Evolutionary conservation across 2,888 invertebrate species (phyloP), one percentile per base, ranked within the genome.

Genomic region (Xestobium rufovillosum): DNA sequence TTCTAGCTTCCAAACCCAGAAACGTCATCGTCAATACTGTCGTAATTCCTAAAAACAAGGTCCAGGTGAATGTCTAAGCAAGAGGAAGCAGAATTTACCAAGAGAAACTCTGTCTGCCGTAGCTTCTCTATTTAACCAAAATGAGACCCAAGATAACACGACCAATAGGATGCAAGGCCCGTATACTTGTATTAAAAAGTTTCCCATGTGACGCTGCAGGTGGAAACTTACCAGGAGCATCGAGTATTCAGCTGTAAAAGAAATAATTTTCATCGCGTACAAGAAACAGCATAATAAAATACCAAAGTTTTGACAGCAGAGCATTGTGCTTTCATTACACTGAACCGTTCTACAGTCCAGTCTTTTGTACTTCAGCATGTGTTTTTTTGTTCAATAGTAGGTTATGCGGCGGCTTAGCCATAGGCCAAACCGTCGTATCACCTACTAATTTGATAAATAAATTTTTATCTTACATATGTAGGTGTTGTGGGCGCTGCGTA

Each of bases 21-120:
- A 87, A 86, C 0, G 86, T 84, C 85, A 88, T 86, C 6, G 86
- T 87, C 36, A 88, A 68, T 4, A 88, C 85, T 0, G 86, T 87
- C 28, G 84, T 88, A 36, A 87, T 83, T 32, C 87, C 81, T 81
- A 57, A 2, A 57, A 54, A 44, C 39, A 43, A 44, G 39, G 48
- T 43, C 29, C 39, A 36, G 26, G 23, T 31, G 13, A 4, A 25
- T 14, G 14, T 26, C 15, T 16, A 16, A 25, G 23, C n/a, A 19
- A n/a, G 6, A 19, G n/a, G 6, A 19, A 19, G n/a, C n/a, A 19
- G n/a, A 6, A 25, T 52, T 66, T 63, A 82, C 82, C 87, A 27
- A 88, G 63, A 0, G 85, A 81, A 1, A 88, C 82, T 42, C 88
- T 69, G 60, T 87, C 88, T 0, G 86, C 84, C 0, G 83, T 86